Evolutionary conservation across 2,113 vertebrate genomes (phyloP).

Genomic region (Platysternon megacephalum): DNA sequence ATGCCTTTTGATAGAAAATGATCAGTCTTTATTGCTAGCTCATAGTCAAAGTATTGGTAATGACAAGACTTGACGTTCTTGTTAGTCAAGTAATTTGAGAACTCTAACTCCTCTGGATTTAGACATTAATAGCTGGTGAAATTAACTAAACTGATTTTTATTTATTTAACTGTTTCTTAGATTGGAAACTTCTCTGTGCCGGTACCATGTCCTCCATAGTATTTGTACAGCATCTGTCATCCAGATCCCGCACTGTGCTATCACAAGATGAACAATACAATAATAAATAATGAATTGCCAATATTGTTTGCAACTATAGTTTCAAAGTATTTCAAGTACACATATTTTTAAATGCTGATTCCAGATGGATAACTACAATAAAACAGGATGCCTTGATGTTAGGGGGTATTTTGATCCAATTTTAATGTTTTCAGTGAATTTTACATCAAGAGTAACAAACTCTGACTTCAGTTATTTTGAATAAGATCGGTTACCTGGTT

Average conservation of each 20-base stretch:
- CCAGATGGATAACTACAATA: rapidly evolving
- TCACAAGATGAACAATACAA: not conserved
- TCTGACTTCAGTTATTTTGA: not conserved
- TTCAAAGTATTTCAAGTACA: not conserved
- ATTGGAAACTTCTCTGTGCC: not conserved
- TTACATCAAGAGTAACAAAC: not conserved
- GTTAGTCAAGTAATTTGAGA: not conserved
- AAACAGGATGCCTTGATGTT: not conserved
- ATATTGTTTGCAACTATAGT: not conserved
- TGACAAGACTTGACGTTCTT: not conserved
- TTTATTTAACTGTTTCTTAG: not conserved
- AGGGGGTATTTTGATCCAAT: not conserved
- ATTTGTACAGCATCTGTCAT: not conserved
- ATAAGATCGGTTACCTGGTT: not conserved
- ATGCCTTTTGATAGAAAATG: not conserved
- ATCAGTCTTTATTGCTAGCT: not conserved
- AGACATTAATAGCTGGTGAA: not conserved
- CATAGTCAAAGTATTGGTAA: not conserved
- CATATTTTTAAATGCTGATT: not conserved
- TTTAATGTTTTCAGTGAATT: not conserved
- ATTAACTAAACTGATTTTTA: not conserved
- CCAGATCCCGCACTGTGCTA: not conserved
- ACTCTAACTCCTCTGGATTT: not conserved
- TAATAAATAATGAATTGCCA: not conserved
- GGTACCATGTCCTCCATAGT: no score